A percentile compares a stretch with the other conserved stretches of the same genome.
Evolutionary conservation across 2,797 vertebrate genomes (phyloP).

Genomic region (Acropternis orthonyx): DNA sequence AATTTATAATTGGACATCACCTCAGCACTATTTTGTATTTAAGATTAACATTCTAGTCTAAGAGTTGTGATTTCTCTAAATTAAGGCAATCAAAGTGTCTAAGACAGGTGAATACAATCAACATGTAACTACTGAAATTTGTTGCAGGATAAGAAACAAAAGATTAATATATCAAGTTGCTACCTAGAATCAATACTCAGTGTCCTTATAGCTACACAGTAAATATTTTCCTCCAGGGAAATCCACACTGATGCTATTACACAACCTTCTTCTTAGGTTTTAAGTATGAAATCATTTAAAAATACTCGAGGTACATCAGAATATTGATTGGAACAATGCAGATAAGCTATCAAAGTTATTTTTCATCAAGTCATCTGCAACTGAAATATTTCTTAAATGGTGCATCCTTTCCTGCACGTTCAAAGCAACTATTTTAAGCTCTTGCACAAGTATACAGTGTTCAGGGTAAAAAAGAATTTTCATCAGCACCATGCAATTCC

Average conservation of each 20-base stretch:
- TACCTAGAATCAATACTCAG: background rate
- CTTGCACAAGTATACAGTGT: background rate
- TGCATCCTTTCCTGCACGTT: background rate
- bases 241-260: background rate
- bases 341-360: background rate
- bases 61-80: background rate
- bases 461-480: background rate
- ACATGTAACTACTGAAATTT: background rate
- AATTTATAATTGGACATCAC: background rate
- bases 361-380: background rate
- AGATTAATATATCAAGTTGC: background rate
- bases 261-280: background rate
- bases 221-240: background rate
- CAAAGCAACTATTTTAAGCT: background rate
- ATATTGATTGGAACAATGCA: background rate
- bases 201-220: background rate
- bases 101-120: background rate
- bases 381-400: background rate
- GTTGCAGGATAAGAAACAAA: background rate
- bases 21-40: background rate
- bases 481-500: background rate
- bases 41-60: background rate
- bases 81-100: background rate
- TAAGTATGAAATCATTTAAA: background rate
- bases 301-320: background rate